Evolutionary conservation across 2,888 invertebrate genomes (phyloP).

Genomic region (Malthinus seriepunctatus): DNA sequence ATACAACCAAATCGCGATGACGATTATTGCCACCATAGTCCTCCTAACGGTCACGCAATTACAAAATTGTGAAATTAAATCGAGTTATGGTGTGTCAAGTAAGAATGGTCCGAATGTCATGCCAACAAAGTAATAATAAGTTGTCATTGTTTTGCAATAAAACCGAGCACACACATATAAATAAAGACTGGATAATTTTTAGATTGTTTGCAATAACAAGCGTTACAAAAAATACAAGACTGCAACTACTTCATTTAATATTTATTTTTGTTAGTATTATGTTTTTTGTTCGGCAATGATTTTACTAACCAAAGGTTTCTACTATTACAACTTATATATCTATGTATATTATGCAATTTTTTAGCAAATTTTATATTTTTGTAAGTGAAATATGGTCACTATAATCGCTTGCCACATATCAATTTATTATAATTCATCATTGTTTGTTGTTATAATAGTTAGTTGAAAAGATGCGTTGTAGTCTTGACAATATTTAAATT

Average conservation of each 20-base stretch:
- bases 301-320: conserved; percentile 23
- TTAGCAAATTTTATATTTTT: conserved; percentile 25
- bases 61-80: conserved; percentile 32
- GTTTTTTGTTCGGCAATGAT: conserved; percentile 11
- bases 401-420: conserved; percentile 26
- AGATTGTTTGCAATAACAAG: conserved; percentile 26
- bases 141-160: conserved; percentile 18
- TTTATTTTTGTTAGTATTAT: conserved; percentile 16
- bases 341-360: conserved; percentile 16
- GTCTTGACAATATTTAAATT: too few relatives aligned
- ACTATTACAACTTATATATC: not conserved
- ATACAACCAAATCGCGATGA: conserved; percentile 37
- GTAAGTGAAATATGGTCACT: conserved; percentile 16
- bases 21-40: conserved; percentile 35
- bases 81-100: not conserved
- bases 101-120: not conserved
- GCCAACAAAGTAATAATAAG: conserved; percentile 8
- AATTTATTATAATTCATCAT: conserved; percentile 2
- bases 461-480: too few relatives aligned
- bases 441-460: not conserved
- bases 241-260: not conserved
- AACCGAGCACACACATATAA: not conserved
- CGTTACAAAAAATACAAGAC: conserved; percentile 6
- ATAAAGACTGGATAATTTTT: conserved; percentile 23
- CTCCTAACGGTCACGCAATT: conserved; percentile 35